Conservation (phyloP, 2,113 vertebrate genomes). For the Alexandromys fortis region DNA sequence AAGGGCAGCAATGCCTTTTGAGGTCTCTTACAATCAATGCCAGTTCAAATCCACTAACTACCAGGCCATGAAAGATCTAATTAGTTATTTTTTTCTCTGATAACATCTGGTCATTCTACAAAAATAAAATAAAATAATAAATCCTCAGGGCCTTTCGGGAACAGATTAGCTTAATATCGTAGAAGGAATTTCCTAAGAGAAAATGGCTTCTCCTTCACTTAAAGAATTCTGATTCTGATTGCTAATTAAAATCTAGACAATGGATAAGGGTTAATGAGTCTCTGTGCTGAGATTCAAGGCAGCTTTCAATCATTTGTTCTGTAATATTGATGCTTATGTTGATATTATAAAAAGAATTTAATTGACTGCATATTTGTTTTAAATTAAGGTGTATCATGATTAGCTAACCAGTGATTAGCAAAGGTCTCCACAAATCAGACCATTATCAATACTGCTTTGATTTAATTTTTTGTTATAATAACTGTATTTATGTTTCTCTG, state of each 20-base stretch:
- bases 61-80: not conserved
- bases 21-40: not conserved
- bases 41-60: not conserved
- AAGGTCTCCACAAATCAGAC: not conserved
- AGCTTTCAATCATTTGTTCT: not conserved
- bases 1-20: not conserved
- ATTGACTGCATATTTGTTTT: not conserved
- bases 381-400: not conserved
- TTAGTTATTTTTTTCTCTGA: not conserved
- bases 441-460: not conserved
- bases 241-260: not conserved
- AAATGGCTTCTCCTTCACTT: not conserved
- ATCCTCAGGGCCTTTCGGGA: not conserved
- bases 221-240: not conserved
- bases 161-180: not conserved
- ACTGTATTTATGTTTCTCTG: not conserved
- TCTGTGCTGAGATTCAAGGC: not conserved
- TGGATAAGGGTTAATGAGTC: not conserved
- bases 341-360: not conserved
- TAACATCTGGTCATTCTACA: not conserved
- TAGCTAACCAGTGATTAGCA: not conserved
- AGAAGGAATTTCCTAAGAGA: not conserved
- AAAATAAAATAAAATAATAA: not conserved
- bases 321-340: not conserved
- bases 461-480: not conserved